Base-by-base conservation (phyloP, 2,888 invertebrate genomes). In the Bellardia pandia region DNA sequence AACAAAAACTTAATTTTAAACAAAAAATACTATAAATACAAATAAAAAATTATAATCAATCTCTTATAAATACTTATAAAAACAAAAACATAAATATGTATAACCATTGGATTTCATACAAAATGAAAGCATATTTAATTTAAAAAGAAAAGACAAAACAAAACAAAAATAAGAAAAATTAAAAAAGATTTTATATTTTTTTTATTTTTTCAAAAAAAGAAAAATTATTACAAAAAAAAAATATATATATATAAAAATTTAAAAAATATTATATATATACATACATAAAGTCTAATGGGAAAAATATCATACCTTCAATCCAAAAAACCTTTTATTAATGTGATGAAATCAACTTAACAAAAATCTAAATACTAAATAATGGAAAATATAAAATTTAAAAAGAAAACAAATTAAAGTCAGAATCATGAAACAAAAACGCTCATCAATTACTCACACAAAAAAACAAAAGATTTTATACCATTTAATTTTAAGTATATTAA, bases 111-210 rank as follows among this genome's bases (percentile, higher is more conserved):
- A 45, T 83, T 83, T 74, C 48, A 79, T 40, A 53, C 8, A 9
- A 71, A 78, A 75, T 37, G 40, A 75, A 88, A 74, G 56, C n/a
- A 64, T 64, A 79, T 37, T 56, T 42, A 76, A 72, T 56, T 40
- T 53, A 79, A 82, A 68, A 68, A 58, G 8, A 51, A n/a, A 62
- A 84, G 56, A 56, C 9, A 53, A 53, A 53, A 53, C 51, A 56
- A 56, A 56, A 8, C 8, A 56, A 30, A 56, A 56, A 8, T 16
- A 56, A 30, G 30, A 58, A 68, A 74, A 69, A 30, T 60, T 60
- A 79, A 74, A 79, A 82, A 80, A 77, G 56, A 74, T 81, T 85
- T 81, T 87, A 85, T 85, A 84, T 85, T 74, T 81, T 85, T 86
- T 85, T 85, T 84, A 81, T 74, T 81, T 80, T 84, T 80, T 87